phyloP scores from a whole-genome alignment of 2,888 invertebrate species.

The Brenthis ino region DNA sequence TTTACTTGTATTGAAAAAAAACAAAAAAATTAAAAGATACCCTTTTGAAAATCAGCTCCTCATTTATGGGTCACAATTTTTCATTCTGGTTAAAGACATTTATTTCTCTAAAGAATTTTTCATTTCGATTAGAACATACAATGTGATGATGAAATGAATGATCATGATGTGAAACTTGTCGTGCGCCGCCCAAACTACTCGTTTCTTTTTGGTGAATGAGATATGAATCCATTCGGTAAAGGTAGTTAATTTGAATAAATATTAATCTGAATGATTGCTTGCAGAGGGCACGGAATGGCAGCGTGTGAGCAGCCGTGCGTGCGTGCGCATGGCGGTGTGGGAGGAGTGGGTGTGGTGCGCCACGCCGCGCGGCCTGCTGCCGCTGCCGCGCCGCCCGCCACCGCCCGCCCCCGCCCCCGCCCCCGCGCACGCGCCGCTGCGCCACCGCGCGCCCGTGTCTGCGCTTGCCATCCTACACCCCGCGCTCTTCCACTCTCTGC shows the following conservation, averaged over 20 bases:
- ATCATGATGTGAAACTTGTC: too few relatives aligned
- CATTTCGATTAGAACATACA: too few relatives aligned
- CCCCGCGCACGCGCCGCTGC: slow-evolving; percentile 39
- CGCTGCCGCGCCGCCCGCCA: slow-evolving; percentile 55
- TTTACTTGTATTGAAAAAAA: too few relatives aligned
- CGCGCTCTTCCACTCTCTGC: slow-evolving; percentile 42
- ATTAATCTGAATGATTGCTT: background rate
- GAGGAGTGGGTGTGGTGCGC: slow-evolving; percentile 71
- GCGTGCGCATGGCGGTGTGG: slow-evolving; percentile 60
- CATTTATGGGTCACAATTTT: too few relatives aligned
- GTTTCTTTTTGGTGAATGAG: too few relatives aligned
- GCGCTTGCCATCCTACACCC: slow-evolving; percentile 55
- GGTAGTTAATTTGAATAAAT: too few relatives aligned
- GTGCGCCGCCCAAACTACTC: too few relatives aligned
- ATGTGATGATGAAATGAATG: background rate
- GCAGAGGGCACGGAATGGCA: slow-evolving; percentile 33
- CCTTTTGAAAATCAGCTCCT: too few relatives aligned
- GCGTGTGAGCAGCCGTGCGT: slow-evolving; percentile 45
- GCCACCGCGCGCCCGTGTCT: slow-evolving; percentile 44
- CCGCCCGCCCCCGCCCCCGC: slow-evolving; percentile 29
- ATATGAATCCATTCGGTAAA: too few relatives aligned
- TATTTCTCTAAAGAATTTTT: too few relatives aligned
- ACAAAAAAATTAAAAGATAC: too few relatives aligned
- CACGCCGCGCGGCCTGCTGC: slow-evolving; percentile 56
- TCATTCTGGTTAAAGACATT: too few relatives aligned